Evolutionary conservation across 2,113 vertebrate genomes (phyloP), one percentile per base, ranked within the genome.

Genomic region (Bubo bubo): DNA sequence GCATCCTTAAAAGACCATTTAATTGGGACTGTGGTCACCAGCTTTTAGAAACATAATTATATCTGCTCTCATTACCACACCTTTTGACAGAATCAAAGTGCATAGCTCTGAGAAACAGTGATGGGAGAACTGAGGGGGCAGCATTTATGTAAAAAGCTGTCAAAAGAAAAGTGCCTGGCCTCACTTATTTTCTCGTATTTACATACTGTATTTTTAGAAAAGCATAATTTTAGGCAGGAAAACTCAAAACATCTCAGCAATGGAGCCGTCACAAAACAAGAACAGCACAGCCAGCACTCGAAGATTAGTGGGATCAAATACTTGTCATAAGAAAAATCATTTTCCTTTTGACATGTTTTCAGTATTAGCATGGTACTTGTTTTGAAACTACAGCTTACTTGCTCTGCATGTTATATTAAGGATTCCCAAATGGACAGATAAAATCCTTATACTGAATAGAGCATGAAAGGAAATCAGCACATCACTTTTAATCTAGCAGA

Each of bases 281-380:
- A 90, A 74, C 56, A 67, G 60, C 75, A 49, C 77, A 91, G 71
- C 39, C 89, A 91, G 89, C 59, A 68, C 83, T 76, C 47, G 62
- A 91, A 94, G 83, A 94, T 96, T 88, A 71, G 67, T 50, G 60
- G 93, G 80, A 96, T 97, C 94, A 95, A 95, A 95, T 63, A 60
- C 87, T 85, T 94, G 87, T 93, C 89, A 92, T 56, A 85, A 84
- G 79, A 89, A 93, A 90, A 94, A 89, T 93, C 3, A 95, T 90
- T 95, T 88, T 79, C 58, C 58, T 95, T 96, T 73, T 93, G 93
- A 96, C 95, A 92, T 88, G 79, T 94, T 95, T 96, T 97, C 95
- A 90, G 68, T 88, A 73, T 60, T 74, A 88, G 93, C 4, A 0
- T 14, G 4, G 66, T 50, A 56, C 90, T 88, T 96, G 91, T 97